phyloP scores from a whole-genome alignment of 1,140 invertebrate genomes.

The Pygmarrhopalites habei region DNA sequence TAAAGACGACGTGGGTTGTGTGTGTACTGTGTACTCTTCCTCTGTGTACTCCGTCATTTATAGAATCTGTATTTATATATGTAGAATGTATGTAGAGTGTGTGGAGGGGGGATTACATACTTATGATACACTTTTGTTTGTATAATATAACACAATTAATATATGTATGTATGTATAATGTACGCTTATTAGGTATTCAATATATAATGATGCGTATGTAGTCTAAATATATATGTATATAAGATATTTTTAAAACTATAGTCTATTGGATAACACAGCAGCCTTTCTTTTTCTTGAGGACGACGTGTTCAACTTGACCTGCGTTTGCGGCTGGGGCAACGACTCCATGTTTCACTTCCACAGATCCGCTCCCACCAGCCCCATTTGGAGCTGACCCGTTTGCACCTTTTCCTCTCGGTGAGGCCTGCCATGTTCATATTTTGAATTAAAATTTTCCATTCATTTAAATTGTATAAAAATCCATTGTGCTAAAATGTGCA shows the following conservation, averaged over 20 bases:
- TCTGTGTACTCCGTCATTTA: too few relatives aligned
- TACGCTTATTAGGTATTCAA: too few relatives aligned
- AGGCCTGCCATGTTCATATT: constrained; percentile 19
- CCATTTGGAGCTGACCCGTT: constrained; percentile 45
- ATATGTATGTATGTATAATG: too few relatives aligned
- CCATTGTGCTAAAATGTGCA: neutral
- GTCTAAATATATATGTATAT: neutral
- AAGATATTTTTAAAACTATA: constrained; percentile 10
- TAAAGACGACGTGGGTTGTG: too few relatives aligned
- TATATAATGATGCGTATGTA: constrained; percentile 3
- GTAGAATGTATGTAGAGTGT: too few relatives aligned
- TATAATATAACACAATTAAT: too few relatives aligned
- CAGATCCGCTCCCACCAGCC: constrained; percentile 43
- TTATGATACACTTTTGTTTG: too few relatives aligned
- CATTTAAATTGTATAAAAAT: too few relatives aligned
- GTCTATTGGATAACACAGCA: constrained; percentile 78
- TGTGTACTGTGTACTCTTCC: too few relatives aligned
- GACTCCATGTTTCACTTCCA: constrained; percentile 66
- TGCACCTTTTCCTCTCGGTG: constrained; percentile 40
- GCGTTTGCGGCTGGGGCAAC: constrained; percentile 59
- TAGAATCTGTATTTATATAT: too few relatives aligned
- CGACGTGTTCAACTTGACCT: constrained; percentile 66
- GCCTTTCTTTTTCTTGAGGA: constrained; percentile 81
- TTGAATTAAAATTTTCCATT: neutral
- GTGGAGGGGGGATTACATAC: too few relatives aligned